These are phyloP conservation scores for Idris sp. DNA, from an alignment of 1,140 invertebrate genomes.

Conservation along the genomic window DNA sequence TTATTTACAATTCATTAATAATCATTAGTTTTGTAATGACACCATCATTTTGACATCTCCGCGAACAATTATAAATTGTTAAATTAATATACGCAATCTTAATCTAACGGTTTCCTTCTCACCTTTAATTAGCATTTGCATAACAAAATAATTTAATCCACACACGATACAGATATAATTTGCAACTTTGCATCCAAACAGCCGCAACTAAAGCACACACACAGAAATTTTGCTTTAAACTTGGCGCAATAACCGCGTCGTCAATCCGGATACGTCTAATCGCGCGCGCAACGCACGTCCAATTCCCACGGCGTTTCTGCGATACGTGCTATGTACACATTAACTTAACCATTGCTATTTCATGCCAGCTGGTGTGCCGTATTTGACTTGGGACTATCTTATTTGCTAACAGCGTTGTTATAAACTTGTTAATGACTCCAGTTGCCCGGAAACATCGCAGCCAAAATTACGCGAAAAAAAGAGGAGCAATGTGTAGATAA, in stretches of 20 bases:
- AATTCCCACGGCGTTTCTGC: constrained; percentile 50
- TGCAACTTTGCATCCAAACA: constrained; percentile 27
- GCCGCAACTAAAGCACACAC: constrained; percentile 22
- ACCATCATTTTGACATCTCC: too few relatives aligned
- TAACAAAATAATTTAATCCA: constrained; percentile 15
- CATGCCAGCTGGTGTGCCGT: constrained; percentile 35
- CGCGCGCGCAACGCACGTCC: constrained; percentile 44
- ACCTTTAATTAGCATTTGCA: too few relatives aligned
- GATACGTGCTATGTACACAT: constrained; percentile 48
- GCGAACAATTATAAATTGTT: too few relatives aligned
- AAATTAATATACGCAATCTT: too few relatives aligned
- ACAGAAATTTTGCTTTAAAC: constrained; percentile 40
- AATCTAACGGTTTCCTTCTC: background rate
- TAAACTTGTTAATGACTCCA: constrained; percentile 35
- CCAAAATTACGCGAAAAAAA: constrained; percentile 26
- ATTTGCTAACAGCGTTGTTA: constrained; percentile 37
- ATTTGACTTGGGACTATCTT: constrained; percentile 47
- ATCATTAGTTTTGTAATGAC: too few relatives aligned
- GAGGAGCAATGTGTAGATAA: background rate
- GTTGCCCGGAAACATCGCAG: constrained; percentile 9
- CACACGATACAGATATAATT: constrained; percentile 6
- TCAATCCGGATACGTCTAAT: constrained; percentile 50
- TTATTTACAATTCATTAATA: too few relatives aligned
- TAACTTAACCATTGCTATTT: constrained; percentile 48
- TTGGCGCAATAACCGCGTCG: constrained; percentile 46